Evolutionary conservation across 2,797 vertebrate species (phyloP), one percentile per base, ranked within the genome.

Genomic region (Chrosomus eos): DNA sequence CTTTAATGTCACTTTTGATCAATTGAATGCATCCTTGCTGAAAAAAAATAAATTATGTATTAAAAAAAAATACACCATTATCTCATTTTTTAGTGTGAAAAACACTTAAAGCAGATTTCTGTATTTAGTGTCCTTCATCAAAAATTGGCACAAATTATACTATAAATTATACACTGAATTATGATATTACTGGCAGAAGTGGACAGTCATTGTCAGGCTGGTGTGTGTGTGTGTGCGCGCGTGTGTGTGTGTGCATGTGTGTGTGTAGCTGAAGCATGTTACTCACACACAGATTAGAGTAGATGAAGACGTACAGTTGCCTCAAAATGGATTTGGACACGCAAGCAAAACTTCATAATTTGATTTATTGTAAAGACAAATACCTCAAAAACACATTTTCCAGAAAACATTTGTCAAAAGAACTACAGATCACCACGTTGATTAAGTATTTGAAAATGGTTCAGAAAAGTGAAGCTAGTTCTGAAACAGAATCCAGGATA

Each of bases 251-350:
- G 38, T 7, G 38, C 1, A 8, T 38, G 38, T 38, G 38, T 7
- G 38, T 9, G 38, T 1, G 38, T 8, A 84, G 53, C 18, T 55
- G 38, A 70, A 60, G 51, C 28, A 21, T 76, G 79, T 81, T 86
- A 82, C 82, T 86, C 70, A 77, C 68, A 76, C 48, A 45, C 80
- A 72, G 64, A 81, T 40, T 21, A 26, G n/a, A 72, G 80, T 36
- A 23, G 64, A 80, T 26, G 48, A 55, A 75, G 31, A 9, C 48
- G 2, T 36, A 53, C 48, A 51, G 28, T 55, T 19, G 31, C 48
- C 48, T 4, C 19, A 55, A 75, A 75, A 55, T 11, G 3, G 13
- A n/a, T 55, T 55, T 55, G 73, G 73, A 55, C 73, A 36, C 11
- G 11, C 33, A 55, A n/a, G 31, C 73, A 75, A 55, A 75, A 75